Conservation (phyloP, 2,888 invertebrate species). For the Agriopis aurantiaria region DNA sequence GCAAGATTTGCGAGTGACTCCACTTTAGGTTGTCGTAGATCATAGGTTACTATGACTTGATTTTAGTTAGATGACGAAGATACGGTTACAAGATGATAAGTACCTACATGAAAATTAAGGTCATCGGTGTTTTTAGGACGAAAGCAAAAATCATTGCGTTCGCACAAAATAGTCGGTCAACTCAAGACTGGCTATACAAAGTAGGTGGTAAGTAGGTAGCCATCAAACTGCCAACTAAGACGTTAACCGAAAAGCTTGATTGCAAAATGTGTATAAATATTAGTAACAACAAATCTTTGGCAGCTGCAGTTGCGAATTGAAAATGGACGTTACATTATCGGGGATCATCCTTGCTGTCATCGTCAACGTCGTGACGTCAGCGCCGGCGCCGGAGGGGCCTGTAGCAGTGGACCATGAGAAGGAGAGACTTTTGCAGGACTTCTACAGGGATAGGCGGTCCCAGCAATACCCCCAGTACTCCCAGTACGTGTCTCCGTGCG, state of each 20-base stretch:
- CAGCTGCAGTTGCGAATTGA: slow-evolving; percentile 58
- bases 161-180: slow-evolving; percentile 67
- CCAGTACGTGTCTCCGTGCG: slow-evolving; percentile 64
- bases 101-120: background rate
- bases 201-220: slow-evolving; percentile 30
- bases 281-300: slow-evolving; percentile 53
- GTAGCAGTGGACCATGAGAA: slow-evolving; percentile 40
- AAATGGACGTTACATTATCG: slow-evolving; percentile 65
- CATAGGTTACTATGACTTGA: background rate
- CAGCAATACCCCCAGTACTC: slow-evolving; percentile 28
- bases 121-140: slow-evolving; percentile 13
- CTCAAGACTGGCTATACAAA: slow-evolving; percentile 45
- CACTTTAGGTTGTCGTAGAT: no score
- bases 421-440: slow-evolving; percentile 41
- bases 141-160: slow-evolving; percentile 8
- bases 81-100: background rate
- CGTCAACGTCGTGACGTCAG: slow-evolving; percentile 52
- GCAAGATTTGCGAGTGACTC: no score
- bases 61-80: background rate
- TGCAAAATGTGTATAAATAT: slow-evolving; percentile 70
- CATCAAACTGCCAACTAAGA: slow-evolving; percentile 60
- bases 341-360: slow-evolving; percentile 48
- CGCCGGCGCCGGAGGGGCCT: slow-evolving; percentile 51
- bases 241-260: slow-evolving; percentile 52
- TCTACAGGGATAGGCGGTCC: slow-evolving; percentile 58